Percentiles rank a stretch among this genome's conserved stretches.
Evolutionary conservation across 2,888 invertebrate species (phyloP).

Genomic region (Tinea pellionella): DNA sequence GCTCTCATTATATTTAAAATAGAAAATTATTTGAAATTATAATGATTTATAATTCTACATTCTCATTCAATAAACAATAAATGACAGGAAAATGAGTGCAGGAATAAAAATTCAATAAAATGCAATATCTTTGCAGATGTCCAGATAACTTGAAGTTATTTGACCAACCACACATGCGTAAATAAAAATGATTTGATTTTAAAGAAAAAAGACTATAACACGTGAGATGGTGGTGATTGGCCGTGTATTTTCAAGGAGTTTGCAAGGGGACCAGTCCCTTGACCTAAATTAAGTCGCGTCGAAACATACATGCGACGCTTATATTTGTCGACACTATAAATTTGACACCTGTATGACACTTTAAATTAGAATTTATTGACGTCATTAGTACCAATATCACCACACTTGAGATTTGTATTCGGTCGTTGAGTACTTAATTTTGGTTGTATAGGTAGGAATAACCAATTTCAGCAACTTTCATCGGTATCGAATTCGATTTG

Average conservation of each 20-base stretch:
- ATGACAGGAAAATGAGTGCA: no score
- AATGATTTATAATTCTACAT: no score
- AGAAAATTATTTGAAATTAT: no score
- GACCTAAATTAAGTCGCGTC: slow-evolving; percentile 40
- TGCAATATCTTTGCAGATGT: slow-evolving; percentile 28
- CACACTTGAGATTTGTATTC: not conserved
- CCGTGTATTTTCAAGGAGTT: slow-evolving; percentile 57
- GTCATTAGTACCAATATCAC: not conserved
- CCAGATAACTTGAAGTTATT: slow-evolving; percentile 42
- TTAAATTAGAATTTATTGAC: slow-evolving; percentile 11
- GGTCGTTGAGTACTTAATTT: no score
- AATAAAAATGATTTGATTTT: slow-evolving; percentile 66
- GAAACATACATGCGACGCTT: slow-evolving; percentile 7
- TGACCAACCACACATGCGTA: slow-evolving; percentile 39
- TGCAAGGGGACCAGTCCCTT: slow-evolving; percentile 63
- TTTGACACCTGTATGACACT: slow-evolving; percentile 12
- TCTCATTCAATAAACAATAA: no score
- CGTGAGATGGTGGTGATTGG: slow-evolving; percentile 48
- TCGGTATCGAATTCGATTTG: no score
- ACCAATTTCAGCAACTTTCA: no score
- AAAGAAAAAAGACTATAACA: slow-evolving; percentile 43
- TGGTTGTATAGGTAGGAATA: no score
- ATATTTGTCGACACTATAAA: slow-evolving; percentile 2
- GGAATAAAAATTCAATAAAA: not conserved
- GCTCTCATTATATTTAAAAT: no score